Base-by-base conservation (phyloP, 1,140 invertebrate species). In the Hyposmocoma kahamanoa region DNA sequence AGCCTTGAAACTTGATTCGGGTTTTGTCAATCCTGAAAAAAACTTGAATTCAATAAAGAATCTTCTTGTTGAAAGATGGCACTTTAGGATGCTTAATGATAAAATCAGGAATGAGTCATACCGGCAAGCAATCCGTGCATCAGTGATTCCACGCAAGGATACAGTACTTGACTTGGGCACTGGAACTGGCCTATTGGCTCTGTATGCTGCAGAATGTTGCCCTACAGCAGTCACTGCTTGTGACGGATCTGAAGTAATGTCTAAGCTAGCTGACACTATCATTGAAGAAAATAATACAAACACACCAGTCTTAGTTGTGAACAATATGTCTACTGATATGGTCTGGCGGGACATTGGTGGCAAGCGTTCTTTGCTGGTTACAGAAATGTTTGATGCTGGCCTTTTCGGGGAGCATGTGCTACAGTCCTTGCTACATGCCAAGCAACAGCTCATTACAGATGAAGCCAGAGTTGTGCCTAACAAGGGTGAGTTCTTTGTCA, bases 81-180 rank as follows among this genome's bases (percentile, higher is more conserved):
- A 95, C 74, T 95, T 92, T 73, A 78, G 91, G 47, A 95, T 95
- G 94, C 67, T 95, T 2, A 95, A 95, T 86, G 93, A 95, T 76
- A 86, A 73, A 36, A 63, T 71, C 18, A 84, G 94, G 45, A 95
- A 95, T 82, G 67, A 84, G 47, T 85, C 89, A 5, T 95, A 90
- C 67, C 84, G 84, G 44, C 58, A 79, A 50, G 93, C 92, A 1
- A 93, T 95, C 53, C 56, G 67, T 8, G 87, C 88, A 50, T 88
- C 75, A 49, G 68, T 93, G 13, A 36, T 47, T 5, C 65, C 72
- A 10, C 59, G 80, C 39, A 88, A 86, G 52, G 79, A 87, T 42
- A 83, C 79, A 53, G 89, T 94, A 4, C 64, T 95, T 13, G 93
- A 95, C 71, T 89, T 95, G 53, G 94, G 94, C 3, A 88, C 91